Base-by-base conservation (phyloP, 2,113 vertebrate species). In the Sula dactylatra region DNA sequence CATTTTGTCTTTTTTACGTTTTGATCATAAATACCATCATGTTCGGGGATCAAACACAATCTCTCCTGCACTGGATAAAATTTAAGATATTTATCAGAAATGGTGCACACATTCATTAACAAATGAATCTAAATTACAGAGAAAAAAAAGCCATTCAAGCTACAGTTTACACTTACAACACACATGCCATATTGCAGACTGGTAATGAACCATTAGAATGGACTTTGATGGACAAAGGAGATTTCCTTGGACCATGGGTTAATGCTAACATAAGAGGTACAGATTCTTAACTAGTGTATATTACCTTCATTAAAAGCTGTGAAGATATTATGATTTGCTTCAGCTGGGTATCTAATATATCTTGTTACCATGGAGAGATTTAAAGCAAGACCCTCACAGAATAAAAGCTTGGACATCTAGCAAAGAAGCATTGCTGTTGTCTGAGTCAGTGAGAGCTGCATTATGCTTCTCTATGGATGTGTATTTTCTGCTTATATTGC, bases 51-150 rank as follows among this genome's bases (percentile, higher is more conserved):
- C 16, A 92, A 97, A 91, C 69, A 45, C 31, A 91, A 50, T 49
- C 49, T 94, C 44, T 89, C 44, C 36, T 85, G 24, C 42, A 93
- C 78, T 56, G 38, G 38, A 54, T 67, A 93, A 90, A 88, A 73
- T 13, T 61, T 16, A 65, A 94, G 62, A 36, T 81, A 92, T 91
- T 95, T 90, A 89, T 87, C 31, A 91, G 10, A 88, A 90, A 94
- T 42, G 2, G 1, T 74, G 44, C 49, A 22, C 42, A 45, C 18
- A 45, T 45, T 45, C 45, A 45, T 19, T 45, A 7, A 45, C 45
- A 94, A 95, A 13, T 7, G 0, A 89, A 90, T 86, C 69, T 42
- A 42, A 96, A 86, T 89, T 88, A 61, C 47, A 91, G 79, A 56
- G 55, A 66, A 90, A 74, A 40, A 89, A 69, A 91, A 52, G 2